phyloP scores from a whole-genome alignment of 2,888 invertebrate genomes.

The Holacanthella duospinosa region DNA sequence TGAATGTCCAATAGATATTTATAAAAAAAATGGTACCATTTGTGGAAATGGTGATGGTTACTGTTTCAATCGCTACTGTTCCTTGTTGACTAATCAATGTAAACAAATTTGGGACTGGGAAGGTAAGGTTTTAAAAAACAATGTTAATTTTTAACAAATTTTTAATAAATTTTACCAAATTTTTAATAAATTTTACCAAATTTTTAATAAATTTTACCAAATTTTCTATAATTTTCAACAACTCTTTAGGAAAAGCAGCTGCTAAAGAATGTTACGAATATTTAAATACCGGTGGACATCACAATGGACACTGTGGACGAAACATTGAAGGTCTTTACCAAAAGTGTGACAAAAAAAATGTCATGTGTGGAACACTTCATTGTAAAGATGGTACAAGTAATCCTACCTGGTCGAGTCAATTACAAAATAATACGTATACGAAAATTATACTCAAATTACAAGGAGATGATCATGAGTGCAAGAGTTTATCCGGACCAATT shows the following conservation, averaged over 20 bases:
- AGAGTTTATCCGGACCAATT: conserved; percentile 46
- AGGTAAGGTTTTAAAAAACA: conserved; percentile 30
- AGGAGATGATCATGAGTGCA: conserved; percentile 87
- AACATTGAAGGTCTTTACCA: conserved; percentile 57
- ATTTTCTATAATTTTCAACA: neutral
- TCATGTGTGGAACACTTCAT: conserved; percentile 86
- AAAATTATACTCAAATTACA: conserved; percentile 81
- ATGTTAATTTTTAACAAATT: neutral
- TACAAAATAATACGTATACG: conserved; percentile 60
- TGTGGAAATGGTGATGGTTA: conserved; percentile 63
- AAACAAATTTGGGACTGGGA: conserved; percentile 85
- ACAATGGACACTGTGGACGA: conserved; percentile 90
- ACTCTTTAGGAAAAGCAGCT: conserved; percentile 13
- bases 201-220: too few relatives aligned
- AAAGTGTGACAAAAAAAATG: conserved; percentile 78
- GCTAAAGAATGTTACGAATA: conserved; percentile 55
- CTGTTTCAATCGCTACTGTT: conserved; percentile 87
- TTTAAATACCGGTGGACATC: conserved; percentile 89
- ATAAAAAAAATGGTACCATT: conserved; percentile 82
- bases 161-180: neutral
- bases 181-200: neutral
- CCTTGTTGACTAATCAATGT: conserved; percentile 77
- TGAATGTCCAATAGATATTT: conserved; percentile 77
- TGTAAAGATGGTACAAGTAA: conserved; percentile 78
- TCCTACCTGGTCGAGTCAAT: conserved; percentile 67